Evolutionary conservation across 1,140 invertebrate species (phyloP), one percentile per base, ranked within the genome.

Genomic region (Heliconius eleuchia): DNA sequence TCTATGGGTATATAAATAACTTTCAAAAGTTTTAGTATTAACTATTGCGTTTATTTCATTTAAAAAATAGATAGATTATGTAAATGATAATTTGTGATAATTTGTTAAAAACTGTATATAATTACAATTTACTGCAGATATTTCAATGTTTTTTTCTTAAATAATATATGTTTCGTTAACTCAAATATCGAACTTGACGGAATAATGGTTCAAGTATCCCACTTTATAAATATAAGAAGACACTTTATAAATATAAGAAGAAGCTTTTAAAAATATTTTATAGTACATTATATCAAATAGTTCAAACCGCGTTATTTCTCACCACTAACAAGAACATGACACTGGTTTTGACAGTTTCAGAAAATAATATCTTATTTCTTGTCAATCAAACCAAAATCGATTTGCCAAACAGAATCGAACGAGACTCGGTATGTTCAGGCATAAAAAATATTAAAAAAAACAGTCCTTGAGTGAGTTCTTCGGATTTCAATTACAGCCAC

Each of bases 401-500:
- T 84, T 71, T 71, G n/a, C 34, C n/a, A 71, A 71, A 71, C 79
- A 84, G 82, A 83, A 80, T 81, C 76, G 55, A 80, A 71, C 80
- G 83, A 85, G 85, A 88, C 87, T 89, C 71, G 19, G 34, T 37
- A n/a, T 7, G 71, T 19, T 23, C 18, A 72, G 50, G 34, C 50
- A 30, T 71, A 52, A 79, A 88, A 88, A 66, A 66, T 30, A 30
- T 30, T 23, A 4, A 34, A 66, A 66, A 91, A 91, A 90, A 83
- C 55, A 83, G 80, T 81, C 85, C 89, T 89, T 81, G 78, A 89
- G 85, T 85, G 84, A 88, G 87, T 87, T 90, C 85, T 90, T 91
- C 86, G 86, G 86, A 91, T 93, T 94, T 93, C 92, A 94, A 94
- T 93, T 93, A 93, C 87, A 75, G 79, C 81, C 86, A 89, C 91